Evolutionary conservation across 2,113 vertebrate species (phyloP), one percentile per base, ranked within the genome.

Genomic region (Upupa epops): DNA sequence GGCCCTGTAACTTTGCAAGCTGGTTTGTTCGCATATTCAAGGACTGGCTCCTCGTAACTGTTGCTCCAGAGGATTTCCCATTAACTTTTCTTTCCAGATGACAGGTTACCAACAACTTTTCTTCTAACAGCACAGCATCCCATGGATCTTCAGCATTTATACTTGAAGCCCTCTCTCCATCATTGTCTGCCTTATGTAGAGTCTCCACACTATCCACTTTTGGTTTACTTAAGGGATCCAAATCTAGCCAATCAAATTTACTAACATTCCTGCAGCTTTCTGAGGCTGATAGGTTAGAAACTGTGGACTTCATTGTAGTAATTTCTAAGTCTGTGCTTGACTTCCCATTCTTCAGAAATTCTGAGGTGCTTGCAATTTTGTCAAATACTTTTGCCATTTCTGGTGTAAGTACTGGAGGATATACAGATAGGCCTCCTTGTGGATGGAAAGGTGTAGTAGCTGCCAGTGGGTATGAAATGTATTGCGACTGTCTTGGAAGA

Each of bases 301-400:
- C 96, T 25, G 97, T 84, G 75, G 97, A 93, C 52, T 97, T 97
- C 25, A 97, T 56, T 90, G 90, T 92, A 40, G 80, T 96, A 56
- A 97, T 96, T 58, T 98, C 98, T 17, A 97, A 74, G 86, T 98
- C 98, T 1, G 96, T 97, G 96, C 95, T 97, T 31, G 98, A 98
- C 96, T 97, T 98, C 32, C 98, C 98, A 20, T 99, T 99, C 96
- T 97, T 98, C 96, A 99, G 96, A 97, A 99, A 99, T 83, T 99
- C 98, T 1, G 98, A 99, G 66, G 99, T 99, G 97, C 98, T 99
- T 83, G 99, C 98, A 88, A 99, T 99, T 98, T 99, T 99, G 96
- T 99, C 98, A 60, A 99, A 99, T 36, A 99, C 97, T 91, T 98
- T 98, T 78, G 98, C 98, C 99, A 99, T 98, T 95, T 98, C 98